phyloP scores from a whole-genome alignment of 2,888 invertebrate genomes.

The Meganola albula region DNA sequence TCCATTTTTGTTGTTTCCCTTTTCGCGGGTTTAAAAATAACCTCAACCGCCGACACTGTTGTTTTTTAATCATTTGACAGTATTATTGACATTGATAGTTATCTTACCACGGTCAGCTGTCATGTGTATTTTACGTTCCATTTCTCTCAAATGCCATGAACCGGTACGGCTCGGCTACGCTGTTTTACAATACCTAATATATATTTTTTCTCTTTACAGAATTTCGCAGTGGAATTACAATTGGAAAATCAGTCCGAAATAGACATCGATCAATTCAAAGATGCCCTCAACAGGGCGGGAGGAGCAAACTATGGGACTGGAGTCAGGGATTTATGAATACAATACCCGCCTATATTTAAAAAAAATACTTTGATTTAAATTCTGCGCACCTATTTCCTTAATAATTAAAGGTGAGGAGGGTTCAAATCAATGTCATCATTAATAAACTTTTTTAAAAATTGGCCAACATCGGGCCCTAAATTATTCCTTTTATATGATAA shows the following conservation, averaged over 20 bases:
- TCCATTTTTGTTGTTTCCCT: conserved; percentile 64
- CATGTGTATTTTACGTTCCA: conserved; percentile 26
- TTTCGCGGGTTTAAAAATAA: conserved; percentile 5
- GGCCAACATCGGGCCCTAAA: conserved; percentile 33
- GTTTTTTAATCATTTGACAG: conserved; percentile 14
- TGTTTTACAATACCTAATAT: conserved; percentile 10
- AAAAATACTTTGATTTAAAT: conserved; percentile 34
- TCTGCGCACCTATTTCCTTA: conserved; percentile 14
- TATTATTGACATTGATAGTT: conserved; percentile 4
- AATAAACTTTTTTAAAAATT: conserved; percentile 26
- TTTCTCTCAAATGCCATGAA: conserved; percentile 14
- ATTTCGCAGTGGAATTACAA: conserved; percentile 86
- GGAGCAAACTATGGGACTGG: conserved; percentile 90
- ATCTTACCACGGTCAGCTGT: background rate
- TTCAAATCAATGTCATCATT: conserved; percentile 30
- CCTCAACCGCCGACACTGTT: conserved; percentile 2
- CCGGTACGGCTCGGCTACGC: conserved; percentile 31
- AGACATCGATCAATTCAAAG: conserved; percentile 82
- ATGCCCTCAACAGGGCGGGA: conserved; percentile 83
- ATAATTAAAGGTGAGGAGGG: conserved; percentile 2
- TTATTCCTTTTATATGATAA: conserved; percentile 27
- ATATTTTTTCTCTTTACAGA: conserved; percentile 68
- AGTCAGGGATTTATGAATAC: conserved; percentile 78
- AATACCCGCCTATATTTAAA: conserved; percentile 30
- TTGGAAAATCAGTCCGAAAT: conserved; percentile 83